Evolutionary conservation across 64 coral and sea anemone species (phyloP).

Genomic region (Montipora cactus): DNA sequence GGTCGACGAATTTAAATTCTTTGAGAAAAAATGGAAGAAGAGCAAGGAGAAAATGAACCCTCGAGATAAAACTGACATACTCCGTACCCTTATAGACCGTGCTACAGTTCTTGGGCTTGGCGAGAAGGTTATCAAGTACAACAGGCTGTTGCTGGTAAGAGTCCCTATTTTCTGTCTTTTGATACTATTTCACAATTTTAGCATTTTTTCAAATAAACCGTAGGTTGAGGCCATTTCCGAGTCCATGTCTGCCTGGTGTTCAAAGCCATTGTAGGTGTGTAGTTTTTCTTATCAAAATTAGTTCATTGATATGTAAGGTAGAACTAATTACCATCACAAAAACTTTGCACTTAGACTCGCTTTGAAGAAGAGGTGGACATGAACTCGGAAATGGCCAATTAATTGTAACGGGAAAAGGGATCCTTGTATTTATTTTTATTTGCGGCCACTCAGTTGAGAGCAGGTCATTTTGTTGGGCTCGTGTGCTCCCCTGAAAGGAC

Average conservation of each 20-base stretch:
- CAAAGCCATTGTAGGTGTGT: too few relatives aligned
- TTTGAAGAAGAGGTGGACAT: background rate
- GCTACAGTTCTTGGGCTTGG: background rate
- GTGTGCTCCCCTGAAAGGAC: too few relatives aligned
- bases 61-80: background rate
- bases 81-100: background rate
- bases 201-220: too few relatives aligned
- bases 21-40: slow-evolving; percentile 15
- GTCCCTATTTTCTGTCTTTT: too few relatives aligned
- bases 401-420: too few relatives aligned
- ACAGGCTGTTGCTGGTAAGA: background rate
- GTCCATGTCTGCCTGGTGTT: too few relatives aligned
- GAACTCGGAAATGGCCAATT: background rate
- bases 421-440: too few relatives aligned
- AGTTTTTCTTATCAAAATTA: background rate
- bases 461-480: too few relatives aligned
- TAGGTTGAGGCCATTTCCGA: too few relatives aligned
- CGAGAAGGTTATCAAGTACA: background rate
- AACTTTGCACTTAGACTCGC: too few relatives aligned
- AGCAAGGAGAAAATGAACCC: background rate
- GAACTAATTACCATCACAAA: background rate
- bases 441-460: too few relatives aligned
- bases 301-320: background rate
- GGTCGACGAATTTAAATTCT: background rate
- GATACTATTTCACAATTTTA: too few relatives aligned